Percentiles rank a stretch among this genome's conserved stretches.
These are phyloP conservation scores for Aptenodytes forsteri DNA, from an alignment of 2,113 vertebrate species.

Conservation along the genomic window DNA sequence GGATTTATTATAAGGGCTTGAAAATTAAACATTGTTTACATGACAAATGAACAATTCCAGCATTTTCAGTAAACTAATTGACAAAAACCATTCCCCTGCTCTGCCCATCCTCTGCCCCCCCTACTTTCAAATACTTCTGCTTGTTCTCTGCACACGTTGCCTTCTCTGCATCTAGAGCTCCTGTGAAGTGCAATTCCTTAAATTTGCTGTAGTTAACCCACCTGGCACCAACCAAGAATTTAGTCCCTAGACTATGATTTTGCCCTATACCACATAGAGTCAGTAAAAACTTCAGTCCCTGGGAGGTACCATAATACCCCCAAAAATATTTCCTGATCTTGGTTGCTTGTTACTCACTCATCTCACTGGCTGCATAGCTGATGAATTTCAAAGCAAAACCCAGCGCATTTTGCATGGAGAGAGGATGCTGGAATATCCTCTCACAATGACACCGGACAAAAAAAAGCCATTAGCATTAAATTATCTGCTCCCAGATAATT, in stretches of 20 bases:
- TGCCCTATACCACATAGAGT: not conserved
- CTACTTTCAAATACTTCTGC: not conserved
- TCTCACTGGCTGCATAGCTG: not conserved
- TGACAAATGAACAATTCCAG: not conserved
- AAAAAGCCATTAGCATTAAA: constrained; percentile 23
- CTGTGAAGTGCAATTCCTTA: not conserved
- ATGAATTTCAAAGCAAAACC: not conserved
- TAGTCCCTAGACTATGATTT: not conserved
- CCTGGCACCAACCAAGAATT: not conserved
- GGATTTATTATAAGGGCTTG: not conserved
- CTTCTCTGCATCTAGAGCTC: not conserved
- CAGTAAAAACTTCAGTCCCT: not conserved
- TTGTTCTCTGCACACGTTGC: not conserved
- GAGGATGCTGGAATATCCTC: not conserved
- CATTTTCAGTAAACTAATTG: not conserved
- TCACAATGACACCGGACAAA: not conserved
- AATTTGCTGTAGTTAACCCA: not conserved
- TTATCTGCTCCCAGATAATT: constrained; percentile 56
- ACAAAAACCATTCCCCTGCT: not conserved
- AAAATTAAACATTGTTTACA: not conserved
- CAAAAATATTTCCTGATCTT: not conserved
- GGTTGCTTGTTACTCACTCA: not conserved
- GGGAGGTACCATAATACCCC: not conserved
- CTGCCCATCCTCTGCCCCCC: not conserved
- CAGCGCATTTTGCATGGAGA: not conserved